Percentiles rank a stretch among this genome's conserved stretches.
Conservation (phyloP, 1,140 invertebrate genomes). For the Meloidogyne chitwoodi region DNA sequence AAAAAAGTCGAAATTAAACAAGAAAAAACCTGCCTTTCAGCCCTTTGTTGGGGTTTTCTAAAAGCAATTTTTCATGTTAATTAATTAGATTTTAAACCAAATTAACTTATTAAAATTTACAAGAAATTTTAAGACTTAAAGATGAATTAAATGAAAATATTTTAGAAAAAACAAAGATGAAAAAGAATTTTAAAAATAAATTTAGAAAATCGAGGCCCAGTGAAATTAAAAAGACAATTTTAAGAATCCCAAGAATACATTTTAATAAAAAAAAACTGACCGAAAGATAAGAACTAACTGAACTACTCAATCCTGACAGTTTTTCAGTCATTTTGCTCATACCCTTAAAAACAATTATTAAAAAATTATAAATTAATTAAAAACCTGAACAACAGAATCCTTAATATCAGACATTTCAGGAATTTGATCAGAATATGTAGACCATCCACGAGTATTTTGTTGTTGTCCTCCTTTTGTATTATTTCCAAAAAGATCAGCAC, state of each 20-base stretch:
- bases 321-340: slow-evolving; percentile 92
- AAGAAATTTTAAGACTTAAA: not conserved
- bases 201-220: not conserved
- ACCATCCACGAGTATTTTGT: slow-evolving; percentile 20
- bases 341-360: slow-evolving; percentile 65
- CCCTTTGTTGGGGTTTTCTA: slow-evolving; percentile 19
- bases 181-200: not conserved
- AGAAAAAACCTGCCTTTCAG: slow-evolving; percentile 5
- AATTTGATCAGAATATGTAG: slow-evolving; percentile 61
- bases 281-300: slow-evolving; percentile 33
- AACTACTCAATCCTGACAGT: slow-evolving; percentile 86
- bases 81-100: not conserved
- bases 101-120: no score
- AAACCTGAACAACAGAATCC: slow-evolving; percentile 78
- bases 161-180: no score
- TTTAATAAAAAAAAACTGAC: slow-evolving; percentile 14
- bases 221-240: not conserved
- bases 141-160: no score
- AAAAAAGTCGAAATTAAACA: not conserved
- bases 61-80: not conserved
- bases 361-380: not conserved
- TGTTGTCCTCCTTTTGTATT: slow-evolving; percentile 38
- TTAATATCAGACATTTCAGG: slow-evolving; percentile 88
- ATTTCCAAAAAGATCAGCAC: slow-evolving; percentile 83
- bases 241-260: not conserved